These are phyloP conservation scores for Montipora capricornis DNA, from an alignment of 64 coral and sea anemone species.

Conservation along the genomic window DNA sequence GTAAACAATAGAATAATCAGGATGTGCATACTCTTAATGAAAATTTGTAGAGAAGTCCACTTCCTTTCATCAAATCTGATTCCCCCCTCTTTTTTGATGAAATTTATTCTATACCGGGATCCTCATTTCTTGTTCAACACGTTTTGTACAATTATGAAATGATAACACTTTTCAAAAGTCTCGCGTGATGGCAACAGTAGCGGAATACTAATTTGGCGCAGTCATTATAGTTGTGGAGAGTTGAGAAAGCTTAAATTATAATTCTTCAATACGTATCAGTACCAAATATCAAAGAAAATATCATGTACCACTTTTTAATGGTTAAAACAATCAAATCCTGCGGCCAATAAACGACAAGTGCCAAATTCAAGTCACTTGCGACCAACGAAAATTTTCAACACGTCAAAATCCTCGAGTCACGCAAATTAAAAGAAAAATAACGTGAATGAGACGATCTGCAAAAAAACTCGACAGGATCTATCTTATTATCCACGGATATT, in stretches of 20 bases:
- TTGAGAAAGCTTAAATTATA: background rate
- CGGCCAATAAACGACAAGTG: background rate
- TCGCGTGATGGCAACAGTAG: slow-evolving; percentile 24
- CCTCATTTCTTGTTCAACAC: background rate
- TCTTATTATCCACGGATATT: slow-evolving; percentile 9
- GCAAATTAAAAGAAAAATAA: background rate
- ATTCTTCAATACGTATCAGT: background rate
- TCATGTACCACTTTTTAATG: background rate
- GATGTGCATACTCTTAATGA: background rate
- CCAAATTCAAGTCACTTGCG: background rate
- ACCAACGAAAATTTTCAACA: background rate
- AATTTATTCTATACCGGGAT: background rate
- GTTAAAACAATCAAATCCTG: background rate
- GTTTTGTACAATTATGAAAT: background rate
- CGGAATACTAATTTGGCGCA: slow-evolving; percentile 1
- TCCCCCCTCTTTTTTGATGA: background rate
- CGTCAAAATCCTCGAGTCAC: background rate
- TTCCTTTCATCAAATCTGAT: background rate
- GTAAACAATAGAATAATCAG: background rate
- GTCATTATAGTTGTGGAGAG: background rate
- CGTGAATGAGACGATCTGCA: background rate
- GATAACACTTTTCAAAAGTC: background rate
- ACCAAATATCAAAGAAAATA: background rate
- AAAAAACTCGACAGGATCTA: background rate
- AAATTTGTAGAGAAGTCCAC: background rate